phyloP scores from a whole-genome alignment of 2,797 vertebrate species.

The Kryptopterus vitreolus region DNA sequence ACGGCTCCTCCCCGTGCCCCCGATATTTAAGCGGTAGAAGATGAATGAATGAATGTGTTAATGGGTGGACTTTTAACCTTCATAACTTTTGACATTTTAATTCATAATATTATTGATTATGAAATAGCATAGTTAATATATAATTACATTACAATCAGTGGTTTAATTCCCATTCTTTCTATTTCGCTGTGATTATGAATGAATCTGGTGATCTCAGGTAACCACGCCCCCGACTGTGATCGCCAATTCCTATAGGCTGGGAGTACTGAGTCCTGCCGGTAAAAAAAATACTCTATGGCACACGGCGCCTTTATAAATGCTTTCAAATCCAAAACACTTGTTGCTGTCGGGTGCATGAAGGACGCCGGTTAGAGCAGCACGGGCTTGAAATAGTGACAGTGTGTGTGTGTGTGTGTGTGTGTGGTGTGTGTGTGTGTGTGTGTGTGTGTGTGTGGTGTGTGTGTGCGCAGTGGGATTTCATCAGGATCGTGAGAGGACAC shows the following conservation, averaged over 20 bases:
- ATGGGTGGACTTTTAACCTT: no score
- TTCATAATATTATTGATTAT: neutral
- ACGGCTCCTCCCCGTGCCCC: no score
- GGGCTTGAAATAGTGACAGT: conserved; percentile 4
- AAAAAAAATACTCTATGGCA: neutral
- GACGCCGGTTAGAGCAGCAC: neutral
- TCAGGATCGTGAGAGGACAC: conserved; percentile 60
- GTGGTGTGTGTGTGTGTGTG: no score
- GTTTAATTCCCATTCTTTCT: no score
- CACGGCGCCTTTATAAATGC: conserved; percentile 16
- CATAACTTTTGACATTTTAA: no score
- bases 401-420: no score
- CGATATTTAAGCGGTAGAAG: no score
- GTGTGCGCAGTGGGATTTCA: conserved; percentile 14
- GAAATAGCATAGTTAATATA: no score
- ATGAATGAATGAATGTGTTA: no score
- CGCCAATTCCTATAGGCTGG: conserved; percentile 15
- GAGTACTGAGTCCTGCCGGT: neutral
- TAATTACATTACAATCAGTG: no score
- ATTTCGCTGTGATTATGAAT: conserved; percentile 1
- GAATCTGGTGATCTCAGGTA: neutral
- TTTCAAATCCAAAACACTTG: conserved; percentile 14
- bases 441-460: neutral
- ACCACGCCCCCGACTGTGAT: conserved; percentile 18
- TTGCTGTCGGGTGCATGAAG: neutral